Evolutionary conservation across 2,113 vertebrate genomes (phyloP), one percentile per base, ranked within the genome.

Genomic region (Garra rufa): DNA sequence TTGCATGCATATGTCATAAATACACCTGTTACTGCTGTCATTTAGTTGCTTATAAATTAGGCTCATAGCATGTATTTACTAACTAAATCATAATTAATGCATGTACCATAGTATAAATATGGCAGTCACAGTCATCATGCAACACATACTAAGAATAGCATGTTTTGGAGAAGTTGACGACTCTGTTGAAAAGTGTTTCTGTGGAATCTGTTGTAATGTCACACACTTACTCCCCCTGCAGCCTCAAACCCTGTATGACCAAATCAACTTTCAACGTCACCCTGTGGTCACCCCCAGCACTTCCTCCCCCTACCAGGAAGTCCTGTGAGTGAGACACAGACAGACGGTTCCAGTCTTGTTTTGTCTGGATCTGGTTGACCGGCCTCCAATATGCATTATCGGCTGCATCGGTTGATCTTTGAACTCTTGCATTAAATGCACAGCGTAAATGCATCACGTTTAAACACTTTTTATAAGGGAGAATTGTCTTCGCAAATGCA

Each of bases 181-280:
- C 10, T 19, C 1, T 46, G 41, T 55, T 55, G 30, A 7, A 38
- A 52, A 21, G 28, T 1, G 2, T 52, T 34, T 71, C 10, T 44
- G 9, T 38, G 9, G 4, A 3, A 83, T 6, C 0, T 43, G 15
- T 30, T 15, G 10, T 59, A 38, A 13, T 28, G 57, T 17, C 26
- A 26, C 71, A 9, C 14, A 28, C 4, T 30, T 76, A 6, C 44
- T 1, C 19, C 13, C 69, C 26, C 7, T 81, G 1, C 4, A 92
- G 89, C 80, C 88, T 3, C 81, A 86, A 24, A 92, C 91, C 0
- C 7, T 93, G 11, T 93, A 93, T 0, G 92, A 92, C 84, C 30
- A 83, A 88, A 89, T 93, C 77, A 87, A 85, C 82, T 11, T 87
- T 0, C 46, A 4, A 21, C 91, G 89, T 0, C 1, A 83, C 26